Percentiles rank a stretch among this genome's conserved stretches.
phyloP scores from a whole-genome alignment of 2,888 invertebrate genomes.

The Catonia carolina region DNA sequence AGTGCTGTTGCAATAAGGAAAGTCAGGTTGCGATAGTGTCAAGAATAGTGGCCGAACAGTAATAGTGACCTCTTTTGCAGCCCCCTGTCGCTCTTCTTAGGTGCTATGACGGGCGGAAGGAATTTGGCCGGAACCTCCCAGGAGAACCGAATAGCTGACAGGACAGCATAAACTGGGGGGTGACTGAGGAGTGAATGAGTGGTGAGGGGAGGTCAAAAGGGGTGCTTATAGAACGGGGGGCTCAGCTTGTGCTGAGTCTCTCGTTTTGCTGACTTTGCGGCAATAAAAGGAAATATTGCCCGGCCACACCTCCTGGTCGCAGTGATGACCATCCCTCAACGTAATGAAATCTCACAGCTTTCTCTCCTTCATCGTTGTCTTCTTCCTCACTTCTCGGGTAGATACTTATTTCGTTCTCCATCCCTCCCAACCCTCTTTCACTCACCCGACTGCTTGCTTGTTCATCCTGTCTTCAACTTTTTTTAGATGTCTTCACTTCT shows the following conservation, averaged over 20 bases:
- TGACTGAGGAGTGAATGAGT: not conserved
- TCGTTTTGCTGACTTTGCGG: conserved; percentile 4
- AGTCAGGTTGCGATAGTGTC: too few relatives aligned
- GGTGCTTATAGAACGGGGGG: conserved; percentile 2
- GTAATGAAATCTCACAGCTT: conserved; percentile 9
- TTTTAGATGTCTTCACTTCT: too few relatives aligned
- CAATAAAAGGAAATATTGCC: conserved; percentile 14
- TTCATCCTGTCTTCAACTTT: too few relatives aligned
- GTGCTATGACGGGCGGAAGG: too few relatives aligned
- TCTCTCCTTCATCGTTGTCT: too few relatives aligned
- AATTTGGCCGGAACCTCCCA: too few relatives aligned
- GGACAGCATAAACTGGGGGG: not conserved
- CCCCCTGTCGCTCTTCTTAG: too few relatives aligned
- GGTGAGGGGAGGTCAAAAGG: not conserved
- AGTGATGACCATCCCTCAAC: conserved; percentile 14
- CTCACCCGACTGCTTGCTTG: not conserved
- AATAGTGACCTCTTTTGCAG: too few relatives aligned
- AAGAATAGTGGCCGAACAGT: too few relatives aligned
- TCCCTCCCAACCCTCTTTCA: not conserved
- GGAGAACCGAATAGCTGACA: too few relatives aligned
- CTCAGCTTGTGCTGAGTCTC: not conserved
- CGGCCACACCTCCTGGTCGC: conserved; percentile 10
- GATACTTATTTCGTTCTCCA: too few relatives aligned
- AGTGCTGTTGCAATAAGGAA: too few relatives aligned
- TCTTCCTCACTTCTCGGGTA: not conserved